Conservation (phyloP, 2,797 vertebrate species). For the Catostomus latipinnis region DNA sequence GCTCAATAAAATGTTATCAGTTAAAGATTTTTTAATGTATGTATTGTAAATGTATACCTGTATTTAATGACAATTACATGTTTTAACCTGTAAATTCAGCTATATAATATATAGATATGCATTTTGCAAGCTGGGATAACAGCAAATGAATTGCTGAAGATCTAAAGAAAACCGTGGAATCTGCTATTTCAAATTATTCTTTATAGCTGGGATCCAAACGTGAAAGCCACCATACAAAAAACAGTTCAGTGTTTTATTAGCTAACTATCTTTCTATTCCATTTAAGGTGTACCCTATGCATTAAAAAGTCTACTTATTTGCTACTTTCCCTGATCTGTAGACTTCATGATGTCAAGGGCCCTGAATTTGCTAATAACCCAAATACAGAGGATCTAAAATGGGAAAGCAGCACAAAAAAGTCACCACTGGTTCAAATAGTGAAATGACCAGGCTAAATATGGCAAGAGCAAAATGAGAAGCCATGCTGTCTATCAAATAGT, state of each 20-base stretch:
- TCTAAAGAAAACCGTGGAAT: slow-evolving; percentile 71
- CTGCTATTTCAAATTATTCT: slow-evolving; percentile 52
- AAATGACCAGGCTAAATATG: slow-evolving; percentile 49
- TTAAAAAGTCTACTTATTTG: slow-evolving; percentile 44
- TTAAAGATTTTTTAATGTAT: slow-evolving; percentile 48
- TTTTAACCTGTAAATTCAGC: slow-evolving; percentile 55
- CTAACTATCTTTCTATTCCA: slow-evolving; percentile 22
- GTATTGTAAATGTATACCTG: slow-evolving; percentile 57
- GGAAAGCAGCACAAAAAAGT: slow-evolving; percentile 56
- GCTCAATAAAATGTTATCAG: slow-evolving; percentile 49
- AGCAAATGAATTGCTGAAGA: slow-evolving; percentile 66
- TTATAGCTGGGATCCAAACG: slow-evolving; percentile 24
- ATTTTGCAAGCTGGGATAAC: slow-evolving; percentile 70
- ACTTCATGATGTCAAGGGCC: slow-evolving; percentile 28
- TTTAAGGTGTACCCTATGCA: slow-evolving; percentile 38
- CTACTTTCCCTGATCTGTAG: slow-evolving; percentile 50
- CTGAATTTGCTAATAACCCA: slow-evolving; percentile 44
- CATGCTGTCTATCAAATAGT: slow-evolving; percentile 35
- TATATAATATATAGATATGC: slow-evolving; percentile 69
- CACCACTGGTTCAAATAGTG: slow-evolving; percentile 23
- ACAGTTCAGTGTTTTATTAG: slow-evolving; percentile 38
- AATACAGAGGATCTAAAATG: slow-evolving; percentile 50
- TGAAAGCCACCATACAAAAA: slow-evolving; percentile 29
- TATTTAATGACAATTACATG: slow-evolving; percentile 54
- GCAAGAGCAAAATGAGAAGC: slow-evolving; percentile 27